These are phyloP conservation scores for Helleia helle DNA, from an alignment of 2,888 invertebrate species.

Conservation along the genomic window DNA sequence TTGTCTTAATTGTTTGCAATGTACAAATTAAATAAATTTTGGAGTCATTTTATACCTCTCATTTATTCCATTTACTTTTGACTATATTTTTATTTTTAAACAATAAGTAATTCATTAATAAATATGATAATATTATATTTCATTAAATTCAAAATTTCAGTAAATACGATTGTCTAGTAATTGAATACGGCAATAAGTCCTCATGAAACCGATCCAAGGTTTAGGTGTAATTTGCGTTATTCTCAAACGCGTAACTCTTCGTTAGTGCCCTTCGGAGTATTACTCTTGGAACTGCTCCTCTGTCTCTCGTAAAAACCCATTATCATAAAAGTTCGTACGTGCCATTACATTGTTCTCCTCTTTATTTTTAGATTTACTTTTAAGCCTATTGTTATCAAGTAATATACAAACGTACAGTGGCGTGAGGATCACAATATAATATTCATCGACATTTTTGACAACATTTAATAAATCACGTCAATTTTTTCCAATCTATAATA, in stretches of 20 bases:
- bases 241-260: too few relatives aligned
- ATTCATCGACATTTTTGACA: background rate
- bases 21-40: background rate
- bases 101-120: too few relatives aligned
- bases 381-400: background rate
- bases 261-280: too few relatives aligned
- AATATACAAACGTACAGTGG: constrained; percentile 1
- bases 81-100: too few relatives aligned
- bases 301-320: constrained; percentile 1
- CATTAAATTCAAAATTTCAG: too few relatives aligned
- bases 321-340: background rate
- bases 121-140: too few relatives aligned
- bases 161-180: too few relatives aligned
- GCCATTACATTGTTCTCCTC: background rate
- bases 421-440: background rate
- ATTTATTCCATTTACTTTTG: background rate
- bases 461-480: background rate
- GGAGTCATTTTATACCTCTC: background rate
- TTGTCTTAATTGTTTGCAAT: background rate
- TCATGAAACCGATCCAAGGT: too few relatives aligned
- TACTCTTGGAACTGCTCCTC: too few relatives aligned
- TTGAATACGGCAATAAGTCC: too few relatives aligned
- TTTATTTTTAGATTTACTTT: background rate
- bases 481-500: background rate
- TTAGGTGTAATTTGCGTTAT: too few relatives aligned